Evolutionary conservation across 2,888 invertebrate species (phyloP), one percentile per base, ranked within the genome.

Genomic region (Halocaridina rubra): DNA sequence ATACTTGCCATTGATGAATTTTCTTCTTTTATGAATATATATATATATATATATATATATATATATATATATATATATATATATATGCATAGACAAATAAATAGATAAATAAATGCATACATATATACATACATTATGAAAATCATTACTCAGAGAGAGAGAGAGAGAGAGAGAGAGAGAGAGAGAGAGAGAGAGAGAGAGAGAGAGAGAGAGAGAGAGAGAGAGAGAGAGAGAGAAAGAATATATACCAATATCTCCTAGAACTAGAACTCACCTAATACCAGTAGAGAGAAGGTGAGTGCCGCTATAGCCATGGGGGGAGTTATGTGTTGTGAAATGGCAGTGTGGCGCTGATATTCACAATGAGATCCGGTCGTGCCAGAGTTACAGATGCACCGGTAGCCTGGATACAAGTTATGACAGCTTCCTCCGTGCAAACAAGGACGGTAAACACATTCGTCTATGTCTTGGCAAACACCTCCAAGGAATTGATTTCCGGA

Each of bases 351-450:
- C 22, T 74, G 22, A 77, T 78, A 84, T 46, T 84, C 24, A n/a
- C 82, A 84, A 64, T 77, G 33, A 71, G 67, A 59, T 7, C 82
- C 82, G 2, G 32, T 8, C n/a, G 77, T 57, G n/a, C 72, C 72
- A 0, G 82, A 46, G 0, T 46, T 61, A 39, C 82, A 84, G 22
- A 77, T n/a, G 19, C 82, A 84, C 57, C 27, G 33, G 72, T 77
- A 78, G 22, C 82, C 82, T 0, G 78, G 72, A 1, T 19, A 71
- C n/a, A 33, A 33, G 72, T 84, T 72, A 61, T 69, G 29, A 19
- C 82, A 84, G 39, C 72, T 72, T 5, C 78, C 82, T 19, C 82
- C 82, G 4, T 84, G 61, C 8, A 84, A 78, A 33, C 82, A 84
- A n/a, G 82, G 82, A 13, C n/a, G 46, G 30, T 59, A 78, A 22